These are phyloP conservation scores for Tragopan temminckii DNA, from an alignment of 2,797 vertebrate species.

Conservation along the genomic window DNA sequence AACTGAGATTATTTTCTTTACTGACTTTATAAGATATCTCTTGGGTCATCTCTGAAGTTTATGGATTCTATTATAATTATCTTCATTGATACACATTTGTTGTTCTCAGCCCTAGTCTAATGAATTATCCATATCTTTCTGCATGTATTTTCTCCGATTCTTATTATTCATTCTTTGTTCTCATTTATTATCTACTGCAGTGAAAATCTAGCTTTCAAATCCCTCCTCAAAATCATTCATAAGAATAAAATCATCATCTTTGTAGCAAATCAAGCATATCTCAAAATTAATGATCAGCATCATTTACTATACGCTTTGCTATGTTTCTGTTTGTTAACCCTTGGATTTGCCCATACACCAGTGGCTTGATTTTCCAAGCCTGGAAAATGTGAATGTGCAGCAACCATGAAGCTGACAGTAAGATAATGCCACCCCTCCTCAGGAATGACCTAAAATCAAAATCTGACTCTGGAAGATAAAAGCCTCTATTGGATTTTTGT, in stretches of 20 bases:
- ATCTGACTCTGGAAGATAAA: neutral
- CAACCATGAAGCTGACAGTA: neutral
- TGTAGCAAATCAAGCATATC: neutral
- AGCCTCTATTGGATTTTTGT: neutral
- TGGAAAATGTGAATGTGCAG: neutral
- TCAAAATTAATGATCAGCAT: constrained; percentile 28
- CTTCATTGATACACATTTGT: constrained; percentile 1
- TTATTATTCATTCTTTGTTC: constrained; percentile 46
- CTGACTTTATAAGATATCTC: neutral
- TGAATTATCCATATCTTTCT: constrained; percentile 56
- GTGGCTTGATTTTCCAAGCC: neutral
- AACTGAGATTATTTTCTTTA: neutral
- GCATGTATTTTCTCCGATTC: constrained; percentile 14
- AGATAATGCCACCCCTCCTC: neutral
- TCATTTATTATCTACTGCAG: constrained; percentile 24
- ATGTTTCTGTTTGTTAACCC: neutral
- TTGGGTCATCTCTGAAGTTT: neutral
- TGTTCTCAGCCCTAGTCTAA: constrained; percentile 29
- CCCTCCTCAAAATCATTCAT: constrained; percentile 26
- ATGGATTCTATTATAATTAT: constrained; percentile 6
- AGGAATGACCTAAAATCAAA: neutral
- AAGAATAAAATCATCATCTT: constrained; percentile 2
- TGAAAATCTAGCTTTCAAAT: constrained; percentile 53
- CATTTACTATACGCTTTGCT: neutral
- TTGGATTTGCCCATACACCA: neutral